Percentiles rank a stretch among this genome's conserved stretches.
phyloP scores from a whole-genome alignment of 2,888 invertebrate species.

The Neelides folsomi region DNA sequence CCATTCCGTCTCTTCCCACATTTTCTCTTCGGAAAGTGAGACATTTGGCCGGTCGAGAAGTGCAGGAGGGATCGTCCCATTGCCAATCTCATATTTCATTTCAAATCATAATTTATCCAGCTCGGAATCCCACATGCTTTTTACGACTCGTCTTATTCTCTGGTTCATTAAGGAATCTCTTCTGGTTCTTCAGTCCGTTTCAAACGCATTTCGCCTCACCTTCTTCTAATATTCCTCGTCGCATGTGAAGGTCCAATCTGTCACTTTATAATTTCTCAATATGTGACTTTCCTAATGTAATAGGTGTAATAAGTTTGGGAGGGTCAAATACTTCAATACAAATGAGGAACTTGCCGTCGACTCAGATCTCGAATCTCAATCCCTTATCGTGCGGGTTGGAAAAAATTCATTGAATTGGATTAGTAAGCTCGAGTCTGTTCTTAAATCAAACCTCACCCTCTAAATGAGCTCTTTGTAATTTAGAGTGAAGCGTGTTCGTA shows the following conservation, averaged over 20 bases:
- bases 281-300: no score
- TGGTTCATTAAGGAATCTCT: constrained; percentile 3
- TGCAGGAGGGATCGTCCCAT: constrained; percentile 4
- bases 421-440: no score
- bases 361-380: no score
- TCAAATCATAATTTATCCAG: constrained; percentile 7
- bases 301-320: no score
- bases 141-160: constrained; percentile 2
- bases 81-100: constrained; percentile 8
- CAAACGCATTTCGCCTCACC: not conserved
- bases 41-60: no score
- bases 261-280: not conserved
- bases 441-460: no score
- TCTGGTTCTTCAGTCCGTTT: constrained; percentile 2
- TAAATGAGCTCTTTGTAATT: no score
- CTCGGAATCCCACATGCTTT: not conserved
- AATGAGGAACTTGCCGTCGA: no score
- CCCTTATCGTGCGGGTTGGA: no score
- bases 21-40: not conserved
- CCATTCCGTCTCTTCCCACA: constrained; percentile 1
- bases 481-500: no score
- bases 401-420: no score
- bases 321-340: no score
- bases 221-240: not conserved
- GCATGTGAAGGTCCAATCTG: not conserved